Evolutionary conservation across 2,113 vertebrate genomes (phyloP).

Genomic region (Phoxinus phoxinus): DNA sequence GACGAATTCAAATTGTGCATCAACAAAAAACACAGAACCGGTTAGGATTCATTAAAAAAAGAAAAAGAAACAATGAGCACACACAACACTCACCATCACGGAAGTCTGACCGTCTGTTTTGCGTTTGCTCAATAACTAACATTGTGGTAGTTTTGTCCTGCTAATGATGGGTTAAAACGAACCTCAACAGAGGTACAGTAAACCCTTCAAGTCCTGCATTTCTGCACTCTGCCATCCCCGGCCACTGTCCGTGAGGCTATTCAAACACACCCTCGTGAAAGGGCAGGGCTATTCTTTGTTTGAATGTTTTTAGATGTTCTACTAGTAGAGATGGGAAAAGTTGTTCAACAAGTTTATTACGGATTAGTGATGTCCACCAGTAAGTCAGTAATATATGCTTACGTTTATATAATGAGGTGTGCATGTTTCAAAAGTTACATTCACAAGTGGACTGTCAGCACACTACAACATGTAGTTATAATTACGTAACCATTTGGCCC

Average conservation of each 20-base stretch:
- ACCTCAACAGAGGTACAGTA: not conserved
- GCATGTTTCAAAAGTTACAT: not conserved
- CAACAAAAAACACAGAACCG: too few relatives aligned
- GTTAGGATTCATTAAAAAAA: not conserved
- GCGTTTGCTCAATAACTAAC: not conserved
- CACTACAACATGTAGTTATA: not conserved
- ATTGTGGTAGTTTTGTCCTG: not conserved
- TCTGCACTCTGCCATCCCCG: not conserved
- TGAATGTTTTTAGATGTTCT: not conserved
- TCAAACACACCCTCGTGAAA: slow-evolving; percentile 1
- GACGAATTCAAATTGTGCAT: not conserved
- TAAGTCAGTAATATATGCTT: not conserved
- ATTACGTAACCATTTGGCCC: not conserved
- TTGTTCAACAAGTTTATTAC: not conserved
- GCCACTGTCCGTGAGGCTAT: not conserved
- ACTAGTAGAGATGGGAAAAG: not conserved
- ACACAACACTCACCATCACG: not conserved
- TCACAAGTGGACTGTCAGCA: not conserved
- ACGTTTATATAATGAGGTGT: not conserved
- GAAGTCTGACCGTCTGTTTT: not conserved
- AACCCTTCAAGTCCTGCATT: not conserved
- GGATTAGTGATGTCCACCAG: not conserved
- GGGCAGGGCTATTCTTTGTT: not conserved
- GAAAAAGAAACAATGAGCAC: not conserved
- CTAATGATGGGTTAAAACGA: not conserved